These are phyloP conservation scores for Caenorhabditis sulstoni DNA, from an alignment of 2,888 invertebrate species.

Conservation along the genomic window DNA sequence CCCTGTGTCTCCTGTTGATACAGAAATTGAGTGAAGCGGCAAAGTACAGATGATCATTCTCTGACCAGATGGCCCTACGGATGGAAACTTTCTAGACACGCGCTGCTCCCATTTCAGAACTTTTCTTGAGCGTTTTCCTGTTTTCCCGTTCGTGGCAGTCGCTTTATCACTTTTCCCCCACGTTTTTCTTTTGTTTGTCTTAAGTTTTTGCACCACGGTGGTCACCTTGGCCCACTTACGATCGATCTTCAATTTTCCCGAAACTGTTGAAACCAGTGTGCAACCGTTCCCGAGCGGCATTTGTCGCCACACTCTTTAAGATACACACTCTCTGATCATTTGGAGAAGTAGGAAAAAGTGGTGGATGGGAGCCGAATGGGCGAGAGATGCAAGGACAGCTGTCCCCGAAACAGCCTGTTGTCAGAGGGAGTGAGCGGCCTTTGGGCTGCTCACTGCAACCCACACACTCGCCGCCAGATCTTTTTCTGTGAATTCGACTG, in stretches of 20 bases:
- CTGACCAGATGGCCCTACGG: background rate
- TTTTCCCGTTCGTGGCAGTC: background rate
- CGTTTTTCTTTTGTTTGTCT: conserved; percentile 15
- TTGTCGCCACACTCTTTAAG: background rate
- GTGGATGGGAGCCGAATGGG: conserved; percentile 20
- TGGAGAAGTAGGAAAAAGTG: conserved; percentile 30
- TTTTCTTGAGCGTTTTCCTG: conserved; percentile 3
- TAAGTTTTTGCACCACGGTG: conserved; percentile 42
- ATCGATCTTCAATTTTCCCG: conserved; percentile 36
- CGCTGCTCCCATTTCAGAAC: background rate
- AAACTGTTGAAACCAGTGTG: conserved; percentile 22
- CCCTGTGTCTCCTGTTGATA: conserved; percentile 26
- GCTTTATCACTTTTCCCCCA: conserved; percentile 11
- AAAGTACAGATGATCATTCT: conserved; percentile 51
- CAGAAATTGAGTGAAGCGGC: conserved; percentile 36
- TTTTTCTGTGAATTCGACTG: conserved; percentile 52
- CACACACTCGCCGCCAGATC: conserved; percentile 55
- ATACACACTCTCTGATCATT: conserved; percentile 31
- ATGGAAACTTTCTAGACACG: conserved; percentile 25
- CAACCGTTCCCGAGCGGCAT: background rate
- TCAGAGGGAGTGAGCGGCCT: conserved; percentile 34
- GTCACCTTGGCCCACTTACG: conserved; percentile 31
- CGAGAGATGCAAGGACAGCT: conserved; percentile 47
- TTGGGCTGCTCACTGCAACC: conserved; percentile 49
- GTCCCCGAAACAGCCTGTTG: conserved; percentile 48